Base-by-base conservation (phyloP, 2,797 vertebrate genomes). In the Hoplostethus atlanticus region DNA sequence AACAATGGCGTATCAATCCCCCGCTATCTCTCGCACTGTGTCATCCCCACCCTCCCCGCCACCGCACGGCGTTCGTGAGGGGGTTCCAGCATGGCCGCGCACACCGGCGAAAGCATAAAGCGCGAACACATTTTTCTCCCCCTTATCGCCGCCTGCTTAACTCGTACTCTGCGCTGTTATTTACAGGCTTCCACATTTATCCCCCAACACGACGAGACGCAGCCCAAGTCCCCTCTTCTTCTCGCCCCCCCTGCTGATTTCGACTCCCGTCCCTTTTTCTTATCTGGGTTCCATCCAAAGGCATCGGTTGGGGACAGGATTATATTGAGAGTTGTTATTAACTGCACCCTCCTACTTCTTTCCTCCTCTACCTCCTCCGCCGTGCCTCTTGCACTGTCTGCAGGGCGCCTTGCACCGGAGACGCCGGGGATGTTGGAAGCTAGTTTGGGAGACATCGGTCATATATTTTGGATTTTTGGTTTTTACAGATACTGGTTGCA, bases 251-350 rank as follows among this genome's bases (percentile, higher is more conserved):
- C 73, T 2, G 64, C 81, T 71, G 80, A 84, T 88, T 89, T 76
- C 6, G 44, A 15, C 83, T 86, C 84, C 77, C 73, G 79, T 83
- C 76, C 78, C 76, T 21, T 21, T 71, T 8, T 88, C 87, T 88
- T 90, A 90, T 92, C 87, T 89, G 73, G 78, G 67, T 73, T 58
- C 83, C 73, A 84, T 88, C 87, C 87, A 79, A 84, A 89, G 86
- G 83, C 87, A 84, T 86, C 73, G 71, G 82, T 86, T 58, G 57
- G 78, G 79, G 84, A 86, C 81, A 76, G 90, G 90, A 91, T 92
- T 90, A 91, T 90, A 89, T 84, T 82, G 83, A 87, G 90, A 90
- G 85, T 64, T 85, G 83, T 90, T 90, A 91, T 93, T 92, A 90
- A 89, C 81, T 87, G 87, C 73, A 78, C 21, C 21, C 21, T 21